Percentiles rank a stretch among this genome's conserved stretches.
Conservation (phyloP, 2,113 vertebrate species). For the Alectura lathami region DNA sequence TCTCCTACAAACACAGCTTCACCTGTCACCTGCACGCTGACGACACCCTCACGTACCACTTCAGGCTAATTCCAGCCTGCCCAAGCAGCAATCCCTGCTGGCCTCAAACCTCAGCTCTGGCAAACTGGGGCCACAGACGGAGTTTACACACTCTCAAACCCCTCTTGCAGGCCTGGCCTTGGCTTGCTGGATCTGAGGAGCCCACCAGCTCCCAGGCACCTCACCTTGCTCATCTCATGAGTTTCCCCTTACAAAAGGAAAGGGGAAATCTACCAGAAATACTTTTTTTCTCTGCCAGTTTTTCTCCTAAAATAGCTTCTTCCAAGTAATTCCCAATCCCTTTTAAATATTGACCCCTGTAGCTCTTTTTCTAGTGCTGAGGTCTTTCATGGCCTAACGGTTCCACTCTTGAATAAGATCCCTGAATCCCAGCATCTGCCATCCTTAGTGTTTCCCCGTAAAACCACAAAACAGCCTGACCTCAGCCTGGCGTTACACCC, state of each 20-base stretch:
- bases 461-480: not conserved
- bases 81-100: not conserved
- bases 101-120: not conserved
- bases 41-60: not conserved
- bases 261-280: not conserved
- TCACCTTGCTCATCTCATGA: not conserved
- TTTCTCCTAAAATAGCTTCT: not conserved
- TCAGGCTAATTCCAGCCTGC: not conserved
- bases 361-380: not conserved
- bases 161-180: not conserved
- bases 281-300: not conserved
- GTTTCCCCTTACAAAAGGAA: not conserved
- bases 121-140: not conserved
- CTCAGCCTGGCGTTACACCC: not conserved
- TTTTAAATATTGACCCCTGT: not conserved
- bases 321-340: not conserved
- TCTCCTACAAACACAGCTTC: not conserved
- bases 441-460: not conserved
- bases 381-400: not conserved
- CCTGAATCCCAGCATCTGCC: not conserved
- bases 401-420: not conserved
- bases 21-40: not conserved
- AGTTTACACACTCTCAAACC: not conserved
- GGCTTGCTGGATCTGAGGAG: not conserved
- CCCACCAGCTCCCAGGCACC: not conserved